These are phyloP conservation scores for Galerucella pusilla DNA, from an alignment of 2,888 invertebrate genomes.

Conservation along the genomic window DNA sequence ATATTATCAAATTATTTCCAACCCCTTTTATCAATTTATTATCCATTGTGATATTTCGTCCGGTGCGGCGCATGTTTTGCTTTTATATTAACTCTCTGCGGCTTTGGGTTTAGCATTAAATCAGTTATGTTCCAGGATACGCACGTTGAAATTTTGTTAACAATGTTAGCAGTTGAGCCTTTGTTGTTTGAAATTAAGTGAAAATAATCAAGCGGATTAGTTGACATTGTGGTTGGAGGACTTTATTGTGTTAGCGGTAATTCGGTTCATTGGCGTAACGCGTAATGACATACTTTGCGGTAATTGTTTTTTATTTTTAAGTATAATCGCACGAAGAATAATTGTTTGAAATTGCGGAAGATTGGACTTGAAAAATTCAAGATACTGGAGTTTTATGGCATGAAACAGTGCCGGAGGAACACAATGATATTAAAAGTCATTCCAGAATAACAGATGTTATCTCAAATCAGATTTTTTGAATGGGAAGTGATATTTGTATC, in stretches of 20 bases:
- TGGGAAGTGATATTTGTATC: too few relatives aligned
- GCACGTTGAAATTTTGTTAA: constrained; percentile 15
- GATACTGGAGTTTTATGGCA: too few relatives aligned
- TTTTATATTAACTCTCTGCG: constrained; percentile 7
- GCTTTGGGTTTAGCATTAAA: constrained; percentile 11
- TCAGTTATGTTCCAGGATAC: constrained; percentile 18
- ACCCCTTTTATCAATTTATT: constrained; percentile 13
- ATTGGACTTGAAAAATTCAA: not conserved
- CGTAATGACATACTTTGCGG: not conserved
- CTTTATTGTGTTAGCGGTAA: constrained; percentile 6
- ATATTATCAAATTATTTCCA: constrained; percentile 15
- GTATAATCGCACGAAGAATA: not conserved
- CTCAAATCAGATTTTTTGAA: too few relatives aligned
- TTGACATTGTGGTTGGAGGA: constrained; percentile 8
- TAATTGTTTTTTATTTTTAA: not conserved
- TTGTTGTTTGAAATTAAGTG: constrained; percentile 18
- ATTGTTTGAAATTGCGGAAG: not conserved
- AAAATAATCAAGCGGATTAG: constrained; percentile 21
- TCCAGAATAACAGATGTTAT: too few relatives aligned
- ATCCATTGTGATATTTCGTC: constrained; percentile 3
- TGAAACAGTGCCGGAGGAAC: too few relatives aligned
- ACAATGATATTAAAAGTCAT: too few relatives aligned
- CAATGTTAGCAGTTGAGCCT: constrained; percentile 3
- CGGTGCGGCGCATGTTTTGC: constrained; percentile 12
- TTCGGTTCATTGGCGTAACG: not conserved